Conservation (phyloP, 2,888 invertebrate genomes). For the Phrixothrix hirtus region DNA sequence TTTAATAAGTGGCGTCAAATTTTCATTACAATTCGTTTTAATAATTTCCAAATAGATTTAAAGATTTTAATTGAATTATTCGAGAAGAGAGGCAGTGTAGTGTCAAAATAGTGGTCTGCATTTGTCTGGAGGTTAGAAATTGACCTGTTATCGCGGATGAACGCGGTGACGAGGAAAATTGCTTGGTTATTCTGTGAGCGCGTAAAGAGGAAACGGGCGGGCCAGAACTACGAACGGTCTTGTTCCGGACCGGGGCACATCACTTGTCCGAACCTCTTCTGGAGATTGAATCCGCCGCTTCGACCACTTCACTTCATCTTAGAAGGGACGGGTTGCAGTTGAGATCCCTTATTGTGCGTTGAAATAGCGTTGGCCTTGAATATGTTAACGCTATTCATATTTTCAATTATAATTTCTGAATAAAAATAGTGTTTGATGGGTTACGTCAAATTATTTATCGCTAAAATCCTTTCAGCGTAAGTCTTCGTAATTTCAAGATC, state of each 20-base stretch:
- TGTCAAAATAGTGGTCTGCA: constrained; percentile 27
- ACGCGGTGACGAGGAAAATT: constrained; percentile 48
- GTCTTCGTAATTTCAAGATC: constrained; percentile 22
- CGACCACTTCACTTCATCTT: constrained; percentile 37
- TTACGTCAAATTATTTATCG: too few relatives aligned
- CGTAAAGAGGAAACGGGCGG: constrained; percentile 35
- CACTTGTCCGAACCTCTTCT: constrained; percentile 42
- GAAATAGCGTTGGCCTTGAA: constrained; percentile 17
- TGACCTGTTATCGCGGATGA: constrained; percentile 45
- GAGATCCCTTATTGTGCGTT: constrained; percentile 29
- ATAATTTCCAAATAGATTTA: too few relatives aligned
- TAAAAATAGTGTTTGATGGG: too few relatives aligned
- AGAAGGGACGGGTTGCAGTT: constrained; percentile 33
- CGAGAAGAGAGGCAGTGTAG: constrained; percentile 10
- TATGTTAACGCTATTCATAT: too few relatives aligned
- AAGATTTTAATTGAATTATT: too few relatives aligned
- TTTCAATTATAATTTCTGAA: too few relatives aligned
- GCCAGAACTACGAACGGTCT: constrained; percentile 29
- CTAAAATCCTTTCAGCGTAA: constrained; percentile 23
- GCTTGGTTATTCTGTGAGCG: constrained; percentile 44
- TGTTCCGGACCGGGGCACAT: constrained; percentile 42
- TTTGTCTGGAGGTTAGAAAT: constrained; percentile 41
- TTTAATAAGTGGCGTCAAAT: constrained; percentile 11
- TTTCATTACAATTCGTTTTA: constrained; percentile 8
- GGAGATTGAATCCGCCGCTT: constrained; percentile 44